Evolutionary conservation across 2,797 vertebrate species (phyloP).

Genomic region (Amniataba percoides): DNA sequence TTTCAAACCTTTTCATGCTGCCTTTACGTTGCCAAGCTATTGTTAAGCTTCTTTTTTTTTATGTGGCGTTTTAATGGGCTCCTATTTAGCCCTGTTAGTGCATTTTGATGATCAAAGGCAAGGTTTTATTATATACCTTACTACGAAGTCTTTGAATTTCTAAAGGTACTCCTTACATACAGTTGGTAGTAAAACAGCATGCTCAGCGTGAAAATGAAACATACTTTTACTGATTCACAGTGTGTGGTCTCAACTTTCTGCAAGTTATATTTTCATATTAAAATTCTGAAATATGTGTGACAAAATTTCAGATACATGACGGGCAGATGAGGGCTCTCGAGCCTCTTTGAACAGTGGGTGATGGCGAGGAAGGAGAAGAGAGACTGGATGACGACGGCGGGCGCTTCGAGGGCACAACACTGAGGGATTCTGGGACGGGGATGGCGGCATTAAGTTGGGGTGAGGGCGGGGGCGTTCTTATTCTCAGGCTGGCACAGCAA

Average conservation of each 20-base stretch:
- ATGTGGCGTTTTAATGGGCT: constrained; percentile 56
- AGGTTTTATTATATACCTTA: constrained; percentile 28
- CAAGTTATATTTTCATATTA: constrained; percentile 18
- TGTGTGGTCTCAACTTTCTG: constrained; percentile 49
- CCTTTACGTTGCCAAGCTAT: constrained; percentile 58
- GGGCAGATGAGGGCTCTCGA: not conserved
- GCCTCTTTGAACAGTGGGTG: constrained; percentile 16
- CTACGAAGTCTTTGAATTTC: constrained; percentile 36
- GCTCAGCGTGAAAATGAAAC: constrained; percentile 20
- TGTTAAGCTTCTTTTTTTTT: constrained; percentile 52
- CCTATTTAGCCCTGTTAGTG: constrained; percentile 39
- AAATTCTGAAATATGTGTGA: not conserved
- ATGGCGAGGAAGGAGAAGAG: constrained; percentile 10
- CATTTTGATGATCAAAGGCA: constrained; percentile 65
- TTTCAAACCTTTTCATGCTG: constrained; percentile 66
- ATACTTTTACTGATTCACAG: constrained; percentile 14
- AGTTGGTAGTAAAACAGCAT: constrained; percentile 39
- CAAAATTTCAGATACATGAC: not conserved
- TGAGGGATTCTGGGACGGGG: constrained; percentile 63
- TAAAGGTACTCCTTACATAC: constrained; percentile 28
- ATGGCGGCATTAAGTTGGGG: constrained; percentile 50
- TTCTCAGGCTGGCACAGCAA: constrained; percentile 79
- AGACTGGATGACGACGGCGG: constrained; percentile 7
- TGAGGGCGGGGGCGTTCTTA: constrained; percentile 16
- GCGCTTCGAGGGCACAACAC: constrained; percentile 29